phyloP scores from a whole-genome alignment of 2,888 invertebrate species.

The Parnassius mnemosyne region DNA sequence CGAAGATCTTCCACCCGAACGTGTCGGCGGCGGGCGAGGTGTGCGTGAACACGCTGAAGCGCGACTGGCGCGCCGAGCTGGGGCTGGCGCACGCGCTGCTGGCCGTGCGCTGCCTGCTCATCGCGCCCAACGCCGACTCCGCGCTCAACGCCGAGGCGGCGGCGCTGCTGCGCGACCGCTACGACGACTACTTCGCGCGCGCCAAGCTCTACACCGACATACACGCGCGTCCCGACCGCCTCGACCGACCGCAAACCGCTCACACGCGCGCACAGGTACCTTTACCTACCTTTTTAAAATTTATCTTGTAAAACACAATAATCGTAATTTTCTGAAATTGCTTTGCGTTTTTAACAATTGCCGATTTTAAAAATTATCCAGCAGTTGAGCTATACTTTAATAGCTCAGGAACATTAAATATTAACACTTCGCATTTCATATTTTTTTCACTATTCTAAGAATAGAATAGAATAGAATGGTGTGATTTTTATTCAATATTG shows the following conservation, averaged over 20 bases:
- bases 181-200: conserved; percentile 91
- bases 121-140: conserved; percentile 98
- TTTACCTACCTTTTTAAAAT: too few species aligned
- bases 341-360: too few species aligned
- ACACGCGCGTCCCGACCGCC: conserved; percentile 61
- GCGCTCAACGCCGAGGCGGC: conserved; percentile 98
- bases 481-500: too few species aligned
- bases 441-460: too few species aligned
- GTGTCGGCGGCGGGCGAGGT: conserved; percentile 96
- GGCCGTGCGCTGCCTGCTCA: conserved; percentile 95
- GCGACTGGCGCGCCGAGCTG: conserved; percentile 97
- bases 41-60: conserved; percentile 97
- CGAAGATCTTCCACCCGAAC: conserved; percentile 98
- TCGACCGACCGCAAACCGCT: neutral
- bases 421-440: too few species aligned
- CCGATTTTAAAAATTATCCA: too few species aligned
- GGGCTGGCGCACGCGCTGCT: conserved; percentile 96
- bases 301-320: too few species aligned
- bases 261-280: conserved; percentile 9
- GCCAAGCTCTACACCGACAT: conserved; percentile 71
- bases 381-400: too few species aligned
- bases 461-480: too few species aligned
- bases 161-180: conserved; percentile 93
- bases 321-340: too few species aligned
- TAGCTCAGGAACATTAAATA: too few species aligned